phyloP scores from a whole-genome alignment of 2,797 vertebrate genomes.

The Scolopax bukidnonensis region DNA sequence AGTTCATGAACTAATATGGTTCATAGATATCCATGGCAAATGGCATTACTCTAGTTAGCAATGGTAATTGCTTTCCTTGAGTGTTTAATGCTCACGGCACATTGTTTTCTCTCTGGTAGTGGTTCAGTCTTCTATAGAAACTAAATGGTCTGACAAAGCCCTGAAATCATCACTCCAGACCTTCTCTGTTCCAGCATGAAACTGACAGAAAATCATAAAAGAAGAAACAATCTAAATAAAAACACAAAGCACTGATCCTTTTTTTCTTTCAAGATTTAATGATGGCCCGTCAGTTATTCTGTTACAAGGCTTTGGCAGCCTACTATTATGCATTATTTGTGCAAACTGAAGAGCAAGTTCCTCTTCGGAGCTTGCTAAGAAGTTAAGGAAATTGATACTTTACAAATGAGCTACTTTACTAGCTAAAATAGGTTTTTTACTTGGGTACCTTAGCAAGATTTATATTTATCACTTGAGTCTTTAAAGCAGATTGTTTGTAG shows the following conservation, averaged over 20 bases:
- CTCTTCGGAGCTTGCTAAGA: not conserved
- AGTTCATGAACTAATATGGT: not conserved
- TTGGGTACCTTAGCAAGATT: not conserved
- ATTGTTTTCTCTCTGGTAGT: not conserved
- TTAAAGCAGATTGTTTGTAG: not conserved
- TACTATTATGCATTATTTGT: not conserved
- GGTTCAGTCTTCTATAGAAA: not conserved
- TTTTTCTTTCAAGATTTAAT: not conserved
- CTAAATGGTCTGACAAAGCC: not conserved
- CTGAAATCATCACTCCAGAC: not conserved
- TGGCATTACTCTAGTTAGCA: not conserved
- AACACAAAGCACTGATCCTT: accelerated
- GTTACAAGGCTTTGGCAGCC: not conserved
- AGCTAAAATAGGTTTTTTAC: not conserved
- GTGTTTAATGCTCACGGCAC: not conserved
- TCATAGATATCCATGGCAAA: not conserved
- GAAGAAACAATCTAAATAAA: not conserved
- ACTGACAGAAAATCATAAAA: not conserved
- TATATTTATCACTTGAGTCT: not conserved
- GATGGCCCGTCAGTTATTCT: not conserved
- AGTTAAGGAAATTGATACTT: not conserved
- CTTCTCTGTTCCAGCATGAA: not conserved
- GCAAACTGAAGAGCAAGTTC: not conserved
- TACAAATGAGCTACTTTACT: not conserved
- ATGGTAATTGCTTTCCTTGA: not conserved